These are phyloP conservation scores for Ctenoplectra terminalis DNA, from an alignment of 1,140 invertebrate genomes.

Conservation along the genomic window DNA sequence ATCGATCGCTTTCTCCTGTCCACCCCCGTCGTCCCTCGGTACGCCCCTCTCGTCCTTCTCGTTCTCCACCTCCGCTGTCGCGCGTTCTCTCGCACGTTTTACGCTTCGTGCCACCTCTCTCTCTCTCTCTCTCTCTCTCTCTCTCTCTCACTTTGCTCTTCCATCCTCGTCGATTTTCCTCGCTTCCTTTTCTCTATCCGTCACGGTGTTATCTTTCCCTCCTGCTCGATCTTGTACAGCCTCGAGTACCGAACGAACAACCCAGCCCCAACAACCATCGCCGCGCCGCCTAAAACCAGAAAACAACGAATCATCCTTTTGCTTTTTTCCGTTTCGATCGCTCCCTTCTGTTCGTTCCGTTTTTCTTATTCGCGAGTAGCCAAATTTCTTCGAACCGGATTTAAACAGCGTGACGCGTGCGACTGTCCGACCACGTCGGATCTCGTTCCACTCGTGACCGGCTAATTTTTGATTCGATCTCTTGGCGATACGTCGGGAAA, in stretches of 20 bases:
- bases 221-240: slow-evolving; percentile 44
- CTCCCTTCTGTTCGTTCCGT: background rate
- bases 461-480: no score
- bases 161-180: slow-evolving; percentile 38
- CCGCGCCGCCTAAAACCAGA: slow-evolving; percentile 67
- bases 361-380: background rate
- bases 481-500: slow-evolving; percentile 8
- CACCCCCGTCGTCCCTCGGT: slow-evolving; percentile 57
- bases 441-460: background rate
- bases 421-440: background rate
- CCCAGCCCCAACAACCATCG: slow-evolving; percentile 69
- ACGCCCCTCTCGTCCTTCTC: slow-evolving; percentile 44
- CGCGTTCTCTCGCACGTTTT: slow-evolving; percentile 7
- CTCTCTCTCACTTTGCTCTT: slow-evolving; percentile 22
- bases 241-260: no score
- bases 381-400: no score
- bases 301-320: slow-evolving; percentile 64
- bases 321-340: background rate
- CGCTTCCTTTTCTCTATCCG: slow-evolving; percentile 44
- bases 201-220: slow-evolving; percentile 55
- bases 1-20: slow-evolving; percentile 80
- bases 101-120: background rate
- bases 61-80: slow-evolving; percentile 29
- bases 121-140: slow-evolving; percentile 44
- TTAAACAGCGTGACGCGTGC: background rate